These are phyloP conservation scores for Drosophila azteca DNA, from an alignment of 1,140 invertebrate genomes.

Conservation along the genomic window DNA sequence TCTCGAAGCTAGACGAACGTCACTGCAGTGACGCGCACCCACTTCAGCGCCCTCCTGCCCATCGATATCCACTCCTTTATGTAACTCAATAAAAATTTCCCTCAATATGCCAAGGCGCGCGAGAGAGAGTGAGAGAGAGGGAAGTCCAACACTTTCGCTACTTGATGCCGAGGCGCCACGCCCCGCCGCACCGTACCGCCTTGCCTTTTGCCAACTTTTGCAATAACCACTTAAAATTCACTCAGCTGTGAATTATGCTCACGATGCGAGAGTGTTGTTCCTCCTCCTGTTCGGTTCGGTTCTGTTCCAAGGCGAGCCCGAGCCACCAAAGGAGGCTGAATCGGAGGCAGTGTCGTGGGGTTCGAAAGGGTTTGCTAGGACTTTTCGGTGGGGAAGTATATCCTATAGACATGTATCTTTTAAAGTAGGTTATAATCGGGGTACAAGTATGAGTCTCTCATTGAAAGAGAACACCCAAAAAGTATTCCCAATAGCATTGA, in stretches of 20 bases:
- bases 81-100: conserved; percentile 76
- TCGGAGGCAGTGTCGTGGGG: background rate
- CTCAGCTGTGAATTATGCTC: conserved; percentile 81
- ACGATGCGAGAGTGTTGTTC: conserved; percentile 72
- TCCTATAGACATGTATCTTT: background rate
- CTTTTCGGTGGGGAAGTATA: too few species aligned
- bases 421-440: too few species aligned
- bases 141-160: conserved; percentile 69
- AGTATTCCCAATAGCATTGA: too few species aligned
- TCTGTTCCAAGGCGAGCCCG: conserved; percentile 45
- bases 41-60: background rate
- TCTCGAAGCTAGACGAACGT: conserved; percentile 61
- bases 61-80: conserved; percentile 18
- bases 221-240: conserved; percentile 83
- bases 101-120: conserved; percentile 38
- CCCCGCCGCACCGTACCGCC: background rate
- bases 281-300: conserved; percentile 23
- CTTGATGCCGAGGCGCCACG: conserved; percentile 37
- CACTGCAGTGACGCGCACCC: conserved; percentile 18
- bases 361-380: background rate
- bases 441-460: too few species aligned
- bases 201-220: conserved; percentile 69
- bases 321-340: background rate
- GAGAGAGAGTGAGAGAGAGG: conserved; percentile 14
- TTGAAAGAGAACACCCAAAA: too few species aligned